Base-by-base conservation (phyloP, 2,113 vertebrate genomes). In the Pituophis catenifer region DNA sequence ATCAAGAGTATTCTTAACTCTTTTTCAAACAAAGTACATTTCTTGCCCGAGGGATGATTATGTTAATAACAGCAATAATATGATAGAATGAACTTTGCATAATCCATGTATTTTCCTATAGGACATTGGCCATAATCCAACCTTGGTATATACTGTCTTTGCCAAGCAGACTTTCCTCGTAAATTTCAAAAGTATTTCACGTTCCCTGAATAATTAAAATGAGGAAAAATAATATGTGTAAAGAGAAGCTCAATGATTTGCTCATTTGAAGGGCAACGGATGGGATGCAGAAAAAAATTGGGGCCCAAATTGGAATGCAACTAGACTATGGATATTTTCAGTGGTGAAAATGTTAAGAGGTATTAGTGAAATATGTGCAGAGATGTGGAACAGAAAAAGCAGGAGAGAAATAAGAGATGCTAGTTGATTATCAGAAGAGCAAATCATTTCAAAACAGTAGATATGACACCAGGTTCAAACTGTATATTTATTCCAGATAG, bases 81-180 rank as follows among this genome's bases (percentile, higher is more conserved):
- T 94, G 94, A 90, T 5, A 24, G 52, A 89, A 92, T 70, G 48
- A 93, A 91, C 94, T 96, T 59, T 93, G 11, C 89, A 29, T 75
- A 94, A 94, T 93, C 85, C 87, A 90, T 0, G 19, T 15, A 55
- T 90, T 94, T 94, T 95, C 58, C 38, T 88, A 54, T 91, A 94
- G 93, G 92, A 89, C 90, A 94, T 93, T 93, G 88, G 89, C 91
- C 0, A 48, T 11, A 92, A 95, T 96, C 81, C 53, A 94, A 29
- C 52, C 24, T 44, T 88, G 55, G 95, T 94, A 93, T 96, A 81
- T 88, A 1, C 44, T 94, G 57, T 54, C 86, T 97, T 44, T 90
- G 86, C 92, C n/a, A 5, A 48, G 38, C 29, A 55, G 70, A 33
- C 8, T 3, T 21, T 65, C 4, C 23, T 88, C 53, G 12, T 75